Evolutionary conservation across 2,113 vertebrate species (phyloP), one percentile per base, ranked within the genome.

Genomic region (Taxidea taxus): DNA sequence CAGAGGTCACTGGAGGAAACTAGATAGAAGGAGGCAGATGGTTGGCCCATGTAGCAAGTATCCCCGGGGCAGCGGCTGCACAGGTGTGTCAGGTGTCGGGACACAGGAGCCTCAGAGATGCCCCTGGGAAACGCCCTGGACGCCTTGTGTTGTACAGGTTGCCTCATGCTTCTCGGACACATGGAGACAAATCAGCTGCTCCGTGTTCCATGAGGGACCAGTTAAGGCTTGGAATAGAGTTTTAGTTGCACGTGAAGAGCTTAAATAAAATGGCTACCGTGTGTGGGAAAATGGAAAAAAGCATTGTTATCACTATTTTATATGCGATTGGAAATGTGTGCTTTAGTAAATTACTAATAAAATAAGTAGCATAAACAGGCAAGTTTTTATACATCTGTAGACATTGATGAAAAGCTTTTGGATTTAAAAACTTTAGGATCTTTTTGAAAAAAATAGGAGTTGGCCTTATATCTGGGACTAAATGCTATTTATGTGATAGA

Each of bases 131-230:
- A 44, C 2, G 12, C 23, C 5, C 37, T 4, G 14, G 23, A 29
- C 12, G n/a, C 0, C 21, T 4, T n/a, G 29, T 3, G 0, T 34
- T 37, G 64, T 49, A 23, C 18, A 27, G 51, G 23, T 31, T 34
- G 13, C 25, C 1, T 14, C 8, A 1, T 12, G 58, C 80, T 34
- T 7, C 1, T 37, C 0, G 7, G 39, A 80, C 21, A 54, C 4
- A n/a, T 2, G 6, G 2, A n/a, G 68, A 21, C 58, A 39, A n/a
- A 78, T 29, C 29, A 31, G 3, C 47, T 15, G n/a, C 80, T 31
- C 16, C 8, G 0, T 29, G 16, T 56, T 27, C 9, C 12, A 3
- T 3, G 58, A 44, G 15, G 31, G 68, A 11, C 37, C 56, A 1
- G 23, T 9, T 10, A 6, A 13, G n/a, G 13, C 56, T 21, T 60